Evolutionary conservation across 2,113 vertebrate species (phyloP).

Genomic region (Notarius lentiginosus): DNA sequence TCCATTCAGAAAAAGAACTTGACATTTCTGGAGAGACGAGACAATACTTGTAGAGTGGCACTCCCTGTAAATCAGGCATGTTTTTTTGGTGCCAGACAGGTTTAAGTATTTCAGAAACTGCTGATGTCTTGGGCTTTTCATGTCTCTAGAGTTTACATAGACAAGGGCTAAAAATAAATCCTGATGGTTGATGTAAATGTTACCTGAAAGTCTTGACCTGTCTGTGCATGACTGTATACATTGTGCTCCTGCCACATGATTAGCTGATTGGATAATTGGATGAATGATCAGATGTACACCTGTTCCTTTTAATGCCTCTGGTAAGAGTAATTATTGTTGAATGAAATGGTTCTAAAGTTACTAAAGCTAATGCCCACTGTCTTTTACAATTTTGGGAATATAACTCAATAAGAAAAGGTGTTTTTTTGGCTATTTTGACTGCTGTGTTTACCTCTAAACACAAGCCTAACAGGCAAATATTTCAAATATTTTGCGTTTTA

Average conservation of each 20-base stretch:
- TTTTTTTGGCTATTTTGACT: no score
- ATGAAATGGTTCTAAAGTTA: background rate
- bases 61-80: background rate
- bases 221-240: background rate
- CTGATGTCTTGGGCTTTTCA: no score
- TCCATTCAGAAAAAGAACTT: background rate
- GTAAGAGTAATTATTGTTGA: background rate
- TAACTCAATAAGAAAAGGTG: background rate
- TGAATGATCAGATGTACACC: background rate
- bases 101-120: no score
- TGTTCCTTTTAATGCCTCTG: background rate
- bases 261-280: background rate
- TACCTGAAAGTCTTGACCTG: background rate
- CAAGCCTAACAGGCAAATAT: background rate
- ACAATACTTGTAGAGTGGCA: no score
- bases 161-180: background rate
- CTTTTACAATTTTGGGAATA: background rate
- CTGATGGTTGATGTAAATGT: background rate
- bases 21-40: background rate
- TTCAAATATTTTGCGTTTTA: slow-evolving; percentile 1
- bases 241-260: background rate
- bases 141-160: background rate
- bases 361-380: background rate
- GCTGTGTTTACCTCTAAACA: background rate
- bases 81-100: no score